A percentile compares a stretch with the other conserved stretches of the same genome.
Evolutionary conservation across 2,888 invertebrate species (phyloP).

Genomic region (Sepiola atlantica): DNA sequence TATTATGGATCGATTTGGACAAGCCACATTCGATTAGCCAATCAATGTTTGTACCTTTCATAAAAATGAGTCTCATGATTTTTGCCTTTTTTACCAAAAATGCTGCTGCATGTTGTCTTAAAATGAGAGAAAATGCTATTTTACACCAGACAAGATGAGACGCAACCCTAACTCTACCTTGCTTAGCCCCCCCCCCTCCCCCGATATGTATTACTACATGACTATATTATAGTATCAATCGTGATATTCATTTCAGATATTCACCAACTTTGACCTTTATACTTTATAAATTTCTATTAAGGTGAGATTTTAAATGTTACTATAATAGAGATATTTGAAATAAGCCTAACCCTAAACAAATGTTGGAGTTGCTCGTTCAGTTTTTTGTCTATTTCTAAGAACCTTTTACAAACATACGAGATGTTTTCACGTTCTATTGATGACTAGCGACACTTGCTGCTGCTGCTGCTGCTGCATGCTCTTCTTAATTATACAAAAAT

Average conservation of each 20-base stretch:
- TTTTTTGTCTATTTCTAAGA: not conserved
- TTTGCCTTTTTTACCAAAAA: too few relatives aligned
- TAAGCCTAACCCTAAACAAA: not conserved
- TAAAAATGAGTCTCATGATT: too few relatives aligned
- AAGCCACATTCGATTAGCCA: too few relatives aligned
- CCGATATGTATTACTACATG: too few relatives aligned
- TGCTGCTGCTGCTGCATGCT: not conserved
- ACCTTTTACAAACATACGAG: not conserved
- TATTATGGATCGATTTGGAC: too few relatives aligned
- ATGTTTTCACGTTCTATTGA: not conserved
- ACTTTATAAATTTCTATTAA: not conserved
- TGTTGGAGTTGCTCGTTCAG: not conserved
- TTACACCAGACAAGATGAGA: too few relatives aligned
- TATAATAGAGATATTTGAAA: not conserved
- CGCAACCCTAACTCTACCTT: too few relatives aligned
- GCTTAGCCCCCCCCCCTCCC: too few relatives aligned
- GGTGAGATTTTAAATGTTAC: not conserved
- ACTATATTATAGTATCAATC: too few relatives aligned
- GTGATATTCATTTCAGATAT: not conserved
- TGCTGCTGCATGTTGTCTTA: too few relatives aligned
- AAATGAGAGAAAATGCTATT: too few relatives aligned
- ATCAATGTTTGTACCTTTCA: too few relatives aligned
- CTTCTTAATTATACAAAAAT: not conserved
- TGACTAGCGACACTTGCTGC: not conserved
- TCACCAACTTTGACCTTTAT: not conserved